Percentiles rank a stretch among this genome's conserved stretches.
These are phyloP conservation scores for Heteromormyrus szaboi DNA, from an alignment of 2,797 vertebrate genomes.

Conservation along the genomic window DNA sequence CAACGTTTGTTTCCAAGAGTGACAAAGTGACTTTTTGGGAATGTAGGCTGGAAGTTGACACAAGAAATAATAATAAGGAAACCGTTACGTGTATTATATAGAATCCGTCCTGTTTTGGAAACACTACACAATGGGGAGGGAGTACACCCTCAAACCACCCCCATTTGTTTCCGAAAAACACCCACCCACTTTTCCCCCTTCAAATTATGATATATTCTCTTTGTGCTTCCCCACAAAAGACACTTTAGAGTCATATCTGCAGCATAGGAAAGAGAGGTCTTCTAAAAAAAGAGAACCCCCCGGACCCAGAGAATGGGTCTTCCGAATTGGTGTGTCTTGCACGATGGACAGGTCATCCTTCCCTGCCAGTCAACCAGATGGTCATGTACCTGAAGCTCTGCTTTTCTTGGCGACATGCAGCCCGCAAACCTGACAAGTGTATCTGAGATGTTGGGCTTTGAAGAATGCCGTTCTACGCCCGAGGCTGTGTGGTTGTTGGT, in stretches of 20 bases:
- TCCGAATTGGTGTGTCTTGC: neutral
- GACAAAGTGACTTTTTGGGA: neutral
- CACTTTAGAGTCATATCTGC: neutral
- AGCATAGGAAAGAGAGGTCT: neutral
- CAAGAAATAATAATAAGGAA: neutral
- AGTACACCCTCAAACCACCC: neutral
- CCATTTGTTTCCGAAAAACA: constrained; percentile 10
- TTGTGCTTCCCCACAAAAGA: neutral
- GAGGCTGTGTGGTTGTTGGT: neutral
- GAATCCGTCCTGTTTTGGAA: constrained; percentile 2
- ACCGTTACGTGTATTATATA: neutral
- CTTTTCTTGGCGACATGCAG: neutral
- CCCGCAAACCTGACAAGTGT: neutral
- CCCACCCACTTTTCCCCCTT: neutral
- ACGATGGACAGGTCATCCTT: neutral
- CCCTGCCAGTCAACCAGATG: neutral
- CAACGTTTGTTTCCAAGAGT: constrained; percentile 1
- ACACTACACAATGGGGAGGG: neutral
- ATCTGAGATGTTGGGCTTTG: neutral
- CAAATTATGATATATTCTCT: neutral
- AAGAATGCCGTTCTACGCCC: neutral
- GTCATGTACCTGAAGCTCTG: neutral
- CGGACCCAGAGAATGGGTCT: neutral
- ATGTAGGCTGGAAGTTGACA: neutral
- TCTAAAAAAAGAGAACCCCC: neutral